A percentile compares a stretch with the other conserved stretches of the same genome.
Conservation (phyloP, 2,888 invertebrate genomes). For the Phyllotreta cruciferae region DNA sequence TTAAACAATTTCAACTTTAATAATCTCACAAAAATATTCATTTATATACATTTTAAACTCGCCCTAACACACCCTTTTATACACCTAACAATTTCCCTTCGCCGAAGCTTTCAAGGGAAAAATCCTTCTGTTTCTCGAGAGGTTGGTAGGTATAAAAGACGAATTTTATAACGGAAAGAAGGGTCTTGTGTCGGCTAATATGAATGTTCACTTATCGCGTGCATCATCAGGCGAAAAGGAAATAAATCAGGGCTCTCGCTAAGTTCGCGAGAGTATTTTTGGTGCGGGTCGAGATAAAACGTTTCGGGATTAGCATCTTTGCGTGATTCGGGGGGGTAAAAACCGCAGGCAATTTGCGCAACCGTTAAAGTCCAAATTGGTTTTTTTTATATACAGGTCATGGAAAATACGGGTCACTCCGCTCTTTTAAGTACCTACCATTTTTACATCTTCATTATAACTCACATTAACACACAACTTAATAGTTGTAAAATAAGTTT, state of each 20-base stretch:
- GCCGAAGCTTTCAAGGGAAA: conserved; percentile 8
- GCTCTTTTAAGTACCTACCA: no score
- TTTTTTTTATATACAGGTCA: conserved; percentile 24
- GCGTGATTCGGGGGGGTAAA: conserved; percentile 26
- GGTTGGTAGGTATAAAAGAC: conserved; percentile 17
- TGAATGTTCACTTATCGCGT: conserved; percentile 35
- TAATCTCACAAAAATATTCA: not conserved
- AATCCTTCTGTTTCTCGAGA: conserved; percentile 19
- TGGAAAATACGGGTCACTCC: not conserved
- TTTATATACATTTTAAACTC: conserved; percentile 1
- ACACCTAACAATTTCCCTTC: conserved; percentile 17
- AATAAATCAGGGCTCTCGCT: conserved; percentile 35
- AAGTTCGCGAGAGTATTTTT: conserved; percentile 28
- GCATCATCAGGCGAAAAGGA: conserved; percentile 35
- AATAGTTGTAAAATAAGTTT: no score
- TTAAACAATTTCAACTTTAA: no score
- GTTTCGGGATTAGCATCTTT: conserved; percentile 33
- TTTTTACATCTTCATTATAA: no score
- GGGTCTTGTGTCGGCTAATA: conserved; percentile 34
- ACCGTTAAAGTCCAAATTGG: conserved; percentile 26
- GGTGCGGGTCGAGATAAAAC: conserved; percentile 32
- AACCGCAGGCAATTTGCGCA: conserved; percentile 19
- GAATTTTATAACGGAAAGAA: conserved; percentile 24
- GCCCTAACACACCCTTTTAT: not conserved
- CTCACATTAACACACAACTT: no score